Conservation (phyloP, 2,888 invertebrate genomes). For the Protonemura montana region DNA sequence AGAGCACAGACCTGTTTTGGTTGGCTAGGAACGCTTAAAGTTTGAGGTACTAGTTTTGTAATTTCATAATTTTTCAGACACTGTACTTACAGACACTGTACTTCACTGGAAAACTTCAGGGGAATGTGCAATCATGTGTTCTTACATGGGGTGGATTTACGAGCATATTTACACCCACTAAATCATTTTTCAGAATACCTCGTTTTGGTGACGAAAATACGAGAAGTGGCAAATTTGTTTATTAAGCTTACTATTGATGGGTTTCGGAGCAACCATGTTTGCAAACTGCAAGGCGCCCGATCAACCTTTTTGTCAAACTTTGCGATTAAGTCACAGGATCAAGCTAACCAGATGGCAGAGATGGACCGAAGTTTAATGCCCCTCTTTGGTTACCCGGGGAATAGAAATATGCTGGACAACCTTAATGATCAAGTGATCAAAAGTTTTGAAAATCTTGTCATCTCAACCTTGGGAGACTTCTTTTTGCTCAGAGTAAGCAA, state of each 20-base stretch:
- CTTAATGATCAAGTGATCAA: conserved; percentile 28
- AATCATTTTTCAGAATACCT: background rate
- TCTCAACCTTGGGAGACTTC: background rate
- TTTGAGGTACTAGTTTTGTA: too few species aligned
- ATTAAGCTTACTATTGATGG: background rate
- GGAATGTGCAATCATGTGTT: too few species aligned
- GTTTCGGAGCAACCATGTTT: background rate
- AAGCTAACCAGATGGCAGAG: background rate
- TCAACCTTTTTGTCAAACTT: background rate
- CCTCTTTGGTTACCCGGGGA: conserved; percentile 43
- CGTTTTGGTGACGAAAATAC: background rate
- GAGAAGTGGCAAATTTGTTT: conserved; percentile 1
- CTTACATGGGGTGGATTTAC: too few species aligned
- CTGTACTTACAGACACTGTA: too few species aligned
- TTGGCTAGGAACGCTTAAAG: too few species aligned
- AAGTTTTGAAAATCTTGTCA: background rate
- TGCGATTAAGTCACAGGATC: background rate
- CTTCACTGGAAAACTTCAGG: too few species aligned
- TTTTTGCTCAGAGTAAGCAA: background rate
- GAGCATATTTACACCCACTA: too few species aligned
- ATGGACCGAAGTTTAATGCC: conserved; percentile 38
- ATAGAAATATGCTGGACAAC: conserved; percentile 35
- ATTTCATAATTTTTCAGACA: too few species aligned
- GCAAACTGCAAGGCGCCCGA: background rate
- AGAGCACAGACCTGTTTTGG: too few species aligned